Conservation (phyloP, 2,797 vertebrate genomes). For the Telmatherina bonti region DNA sequence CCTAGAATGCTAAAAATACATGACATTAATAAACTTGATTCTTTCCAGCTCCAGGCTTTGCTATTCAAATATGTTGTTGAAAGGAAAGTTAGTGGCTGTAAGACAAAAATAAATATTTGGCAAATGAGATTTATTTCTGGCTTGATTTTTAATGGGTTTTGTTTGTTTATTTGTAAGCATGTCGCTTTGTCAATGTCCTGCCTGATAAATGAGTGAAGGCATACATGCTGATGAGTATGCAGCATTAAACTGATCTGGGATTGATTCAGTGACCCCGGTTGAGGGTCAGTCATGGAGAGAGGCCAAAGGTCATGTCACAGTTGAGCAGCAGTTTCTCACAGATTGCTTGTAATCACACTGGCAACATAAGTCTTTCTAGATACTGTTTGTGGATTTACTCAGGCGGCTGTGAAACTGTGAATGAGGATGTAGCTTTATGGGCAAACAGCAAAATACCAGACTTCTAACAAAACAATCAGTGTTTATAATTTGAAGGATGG, state of each 20-base stretch:
- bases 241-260: slow-evolving; percentile 18
- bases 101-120: no score
- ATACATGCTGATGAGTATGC: slow-evolving; percentile 1
- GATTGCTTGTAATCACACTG: slow-evolving; percentile 3
- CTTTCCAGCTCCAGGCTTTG: no score
- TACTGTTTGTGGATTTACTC: not conserved
- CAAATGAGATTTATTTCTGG: no score
- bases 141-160: no score
- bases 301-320: slow-evolving; percentile 19
- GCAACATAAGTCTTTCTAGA: not conserved
- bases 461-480: no score
- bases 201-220: not conserved
- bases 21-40: no score
- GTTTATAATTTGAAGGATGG: no score
- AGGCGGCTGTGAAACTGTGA: not conserved
- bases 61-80: no score
- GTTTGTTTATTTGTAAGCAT: no score
- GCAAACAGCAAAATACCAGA: not conserved
- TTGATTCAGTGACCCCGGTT: slow-evolving; percentile 27
- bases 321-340: not conserved
- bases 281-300: not conserved
- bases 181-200: no score
- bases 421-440: not conserved
- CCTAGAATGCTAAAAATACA: no score
- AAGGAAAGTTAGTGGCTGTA: no score